Percentiles rank a stretch among this genome's conserved stretches.
These are phyloP conservation scores for Spinus pinus DNA, from an alignment of 2,797 vertebrate genomes.

Conservation along the genomic window DNA sequence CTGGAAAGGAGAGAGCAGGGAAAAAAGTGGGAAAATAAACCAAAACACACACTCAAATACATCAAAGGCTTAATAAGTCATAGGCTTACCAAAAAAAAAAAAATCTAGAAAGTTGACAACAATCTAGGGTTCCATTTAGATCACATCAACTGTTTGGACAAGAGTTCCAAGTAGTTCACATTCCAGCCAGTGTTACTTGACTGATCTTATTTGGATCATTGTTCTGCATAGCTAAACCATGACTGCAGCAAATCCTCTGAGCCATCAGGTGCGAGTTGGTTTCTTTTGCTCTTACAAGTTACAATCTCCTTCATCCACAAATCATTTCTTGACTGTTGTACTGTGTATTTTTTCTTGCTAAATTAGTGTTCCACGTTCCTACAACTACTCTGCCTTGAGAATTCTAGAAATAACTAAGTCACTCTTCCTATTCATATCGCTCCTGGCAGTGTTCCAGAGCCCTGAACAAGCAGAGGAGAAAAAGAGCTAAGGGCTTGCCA, in stretches of 20 bases:
- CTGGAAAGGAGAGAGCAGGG: constrained; percentile 63
- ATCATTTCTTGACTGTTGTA: not conserved
- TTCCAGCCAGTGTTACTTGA: not conserved
- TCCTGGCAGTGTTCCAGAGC: not conserved
- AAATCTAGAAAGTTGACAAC: not conserved
- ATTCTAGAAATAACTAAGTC: constrained; percentile 47
- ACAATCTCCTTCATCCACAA: not conserved
- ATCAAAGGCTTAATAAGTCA: not conserved
- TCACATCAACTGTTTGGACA: not conserved
- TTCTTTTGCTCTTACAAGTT: not conserved
- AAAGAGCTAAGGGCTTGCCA: not conserved
- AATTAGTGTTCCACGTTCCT: not conserved
- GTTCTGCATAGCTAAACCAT: not conserved
- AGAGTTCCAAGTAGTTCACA: not conserved
- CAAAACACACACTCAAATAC: not conserved
- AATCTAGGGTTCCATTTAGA: not conserved
- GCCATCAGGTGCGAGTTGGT: not conserved
- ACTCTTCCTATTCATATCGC: constrained; percentile 22
- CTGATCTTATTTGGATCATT: not conserved
- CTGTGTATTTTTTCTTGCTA: not conserved
- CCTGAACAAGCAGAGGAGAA: constrained; percentile 8
- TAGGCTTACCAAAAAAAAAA: not conserved
- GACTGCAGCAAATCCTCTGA: not conserved
- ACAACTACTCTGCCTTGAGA: constrained; percentile 7
- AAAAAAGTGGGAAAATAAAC: not conserved